These are phyloP conservation scores for Mus spicilegus DNA, from an alignment of 2,113 vertebrate genomes.

Conservation along the genomic window DNA sequence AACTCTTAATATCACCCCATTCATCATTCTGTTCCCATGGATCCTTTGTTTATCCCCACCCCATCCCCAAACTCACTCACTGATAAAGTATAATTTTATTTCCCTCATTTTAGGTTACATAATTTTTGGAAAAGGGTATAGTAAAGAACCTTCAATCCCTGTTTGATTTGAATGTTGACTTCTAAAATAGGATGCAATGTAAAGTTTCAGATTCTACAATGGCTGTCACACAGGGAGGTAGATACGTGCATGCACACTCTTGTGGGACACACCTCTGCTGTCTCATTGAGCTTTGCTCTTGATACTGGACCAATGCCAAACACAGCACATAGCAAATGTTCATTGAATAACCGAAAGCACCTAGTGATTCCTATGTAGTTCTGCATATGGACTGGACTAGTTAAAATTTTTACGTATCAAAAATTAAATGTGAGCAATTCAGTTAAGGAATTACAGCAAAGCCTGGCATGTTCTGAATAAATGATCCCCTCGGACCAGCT, in stretches of 20 bases:
- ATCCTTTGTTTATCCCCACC: conserved; percentile 43
- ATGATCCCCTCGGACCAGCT: neutral
- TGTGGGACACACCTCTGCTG: neutral
- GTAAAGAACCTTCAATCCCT: neutral
- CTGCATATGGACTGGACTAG: neutral
- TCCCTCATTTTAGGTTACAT: neutral
- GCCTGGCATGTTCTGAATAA: neutral
- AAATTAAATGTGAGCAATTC: neutral
- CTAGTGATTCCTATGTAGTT: neutral
- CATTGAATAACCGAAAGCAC: neutral
- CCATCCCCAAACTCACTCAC: neutral
- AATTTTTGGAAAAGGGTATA: conserved; percentile 12
- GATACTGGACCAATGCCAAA: neutral
- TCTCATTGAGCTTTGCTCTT: neutral
- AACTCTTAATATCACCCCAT: conserved; percentile 66
- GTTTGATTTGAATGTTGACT: conserved; percentile 31
- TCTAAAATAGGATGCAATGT: neutral
- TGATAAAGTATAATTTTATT: conserved; percentile 34
- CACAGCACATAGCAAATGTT: neutral
- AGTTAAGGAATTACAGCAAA: neutral
- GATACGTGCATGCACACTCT: rapidly evolving
- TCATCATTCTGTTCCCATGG: conserved; percentile 53
- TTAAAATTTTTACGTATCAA: neutral
- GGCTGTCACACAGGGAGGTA: neutral
- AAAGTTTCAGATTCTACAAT: neutral